Evolutionary conservation across 2,888 invertebrate species (phyloP).

Genomic region (Alitta virens): DNA sequence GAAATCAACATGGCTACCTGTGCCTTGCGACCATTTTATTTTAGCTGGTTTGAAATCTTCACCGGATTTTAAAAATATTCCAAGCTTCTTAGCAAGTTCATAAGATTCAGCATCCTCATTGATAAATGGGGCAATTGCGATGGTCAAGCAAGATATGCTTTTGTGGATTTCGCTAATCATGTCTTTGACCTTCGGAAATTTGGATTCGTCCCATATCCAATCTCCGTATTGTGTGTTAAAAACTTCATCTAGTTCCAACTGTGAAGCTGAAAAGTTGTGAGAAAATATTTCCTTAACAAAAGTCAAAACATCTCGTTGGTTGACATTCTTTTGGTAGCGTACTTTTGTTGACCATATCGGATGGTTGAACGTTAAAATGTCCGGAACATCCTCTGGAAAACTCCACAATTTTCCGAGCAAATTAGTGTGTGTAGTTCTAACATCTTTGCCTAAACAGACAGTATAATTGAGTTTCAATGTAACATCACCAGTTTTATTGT

Average conservation of each 20-base stretch:
- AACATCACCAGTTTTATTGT: background rate
- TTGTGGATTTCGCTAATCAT: constrained; percentile 60
- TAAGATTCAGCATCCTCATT: constrained; percentile 81
- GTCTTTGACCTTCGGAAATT: constrained; percentile 68
- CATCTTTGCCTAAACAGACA: constrained; percentile 3
- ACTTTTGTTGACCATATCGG: constrained; percentile 89
- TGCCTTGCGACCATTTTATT: too few species aligned
- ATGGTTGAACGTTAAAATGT: constrained; percentile 1
- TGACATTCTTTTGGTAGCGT: constrained; percentile 68
- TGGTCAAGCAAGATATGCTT: constrained; percentile 66
- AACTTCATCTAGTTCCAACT: constrained; percentile 71
- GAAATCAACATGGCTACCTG: too few species aligned
- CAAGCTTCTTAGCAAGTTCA: constrained; percentile 69
- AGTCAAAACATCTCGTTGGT: constrained; percentile 5
- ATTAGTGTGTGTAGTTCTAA: background rate
- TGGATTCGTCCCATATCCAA: constrained; percentile 65
- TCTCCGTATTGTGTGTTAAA: constrained; percentile 83
- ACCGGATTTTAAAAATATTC: constrained; percentile 60
- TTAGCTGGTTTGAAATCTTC: too few species aligned
- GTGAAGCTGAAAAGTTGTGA: constrained; percentile 34
- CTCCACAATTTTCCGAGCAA: constrained; percentile 2
- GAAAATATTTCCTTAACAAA: constrained; percentile 33
- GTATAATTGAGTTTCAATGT: background rate
- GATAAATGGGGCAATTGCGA: constrained; percentile 70
- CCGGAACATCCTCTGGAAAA: constrained; percentile 6